phyloP scores from a whole-genome alignment of 2,888 invertebrate genomes.

The Apocheima hispidaria region DNA sequence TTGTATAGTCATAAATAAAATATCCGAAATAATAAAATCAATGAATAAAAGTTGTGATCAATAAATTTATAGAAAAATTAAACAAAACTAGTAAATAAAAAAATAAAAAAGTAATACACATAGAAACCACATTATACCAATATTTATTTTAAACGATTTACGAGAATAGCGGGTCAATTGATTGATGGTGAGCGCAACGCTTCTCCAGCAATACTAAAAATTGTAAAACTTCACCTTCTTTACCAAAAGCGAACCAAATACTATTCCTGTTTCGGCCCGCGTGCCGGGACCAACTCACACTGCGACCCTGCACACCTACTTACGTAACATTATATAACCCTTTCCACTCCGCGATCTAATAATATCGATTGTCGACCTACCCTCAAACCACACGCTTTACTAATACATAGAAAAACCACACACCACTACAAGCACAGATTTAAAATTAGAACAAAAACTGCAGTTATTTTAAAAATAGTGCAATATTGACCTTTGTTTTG shows the following conservation, averaged over 20 bases:
- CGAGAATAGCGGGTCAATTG: background rate
- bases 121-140: too few species aligned
- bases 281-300: background rate
- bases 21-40: too few species aligned
- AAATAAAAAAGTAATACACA: too few species aligned
- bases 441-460: conserved; percentile 37
- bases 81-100: too few species aligned
- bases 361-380: conserved; percentile 22
- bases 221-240: background rate
- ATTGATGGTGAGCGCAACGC: background rate
- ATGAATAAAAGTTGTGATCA: too few species aligned
- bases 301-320: conserved; percentile 21
- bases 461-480: conserved; percentile 42
- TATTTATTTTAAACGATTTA: too few species aligned
- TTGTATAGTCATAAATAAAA: too few species aligned
- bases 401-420: conserved; percentile 17
- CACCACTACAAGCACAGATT: conserved; percentile 48
- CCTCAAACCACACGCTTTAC: conserved; percentile 22
- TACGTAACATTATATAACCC: conserved; percentile 45
- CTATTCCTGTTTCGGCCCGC: background rate
- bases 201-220: background rate
- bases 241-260: background rate
- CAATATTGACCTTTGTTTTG: conserved; percentile 74
- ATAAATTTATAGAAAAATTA: too few species aligned
- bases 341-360: conserved; percentile 37